phyloP scores from a whole-genome alignment of 2,113 vertebrate species.

The Cyprinodon brontotheroides region DNA sequence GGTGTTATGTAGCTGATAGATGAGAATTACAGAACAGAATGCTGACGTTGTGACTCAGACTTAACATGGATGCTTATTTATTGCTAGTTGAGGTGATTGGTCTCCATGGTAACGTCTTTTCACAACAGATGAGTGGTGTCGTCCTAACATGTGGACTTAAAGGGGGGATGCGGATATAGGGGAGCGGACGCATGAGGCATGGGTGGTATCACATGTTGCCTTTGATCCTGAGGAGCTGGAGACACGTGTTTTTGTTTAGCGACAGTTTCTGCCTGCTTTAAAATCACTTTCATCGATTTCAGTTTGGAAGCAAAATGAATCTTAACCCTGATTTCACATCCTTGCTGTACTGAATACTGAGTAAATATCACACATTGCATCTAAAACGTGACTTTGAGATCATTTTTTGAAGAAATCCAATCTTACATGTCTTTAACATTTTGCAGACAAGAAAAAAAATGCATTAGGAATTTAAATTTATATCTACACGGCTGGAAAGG shows the following conservation, averaged over 20 bases:
- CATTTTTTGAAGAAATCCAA: neutral
- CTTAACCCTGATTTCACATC: neutral
- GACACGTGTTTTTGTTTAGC: constrained; percentile 3
- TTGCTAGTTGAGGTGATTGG: constrained; percentile 55
- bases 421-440: neutral
- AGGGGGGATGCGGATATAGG: constrained; percentile 19
- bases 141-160: constrained; percentile 35
- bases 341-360: too few species aligned
- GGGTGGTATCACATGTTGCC: constrained; percentile 38
- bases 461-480: neutral
- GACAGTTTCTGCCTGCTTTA: neutral
- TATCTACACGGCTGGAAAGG: neutral
- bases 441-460: neutral
- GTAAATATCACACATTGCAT: neutral
- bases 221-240: neutral
- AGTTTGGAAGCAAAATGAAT: neutral
- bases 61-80: constrained; percentile 64
- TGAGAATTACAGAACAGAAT: constrained; percentile 38
- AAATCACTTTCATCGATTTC: neutral
- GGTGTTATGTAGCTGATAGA: constrained; percentile 22
- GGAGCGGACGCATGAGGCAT: constrained; percentile 27
- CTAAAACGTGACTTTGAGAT: neutral
- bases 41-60: constrained; percentile 64
- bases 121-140: constrained; percentile 57
- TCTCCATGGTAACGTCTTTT: constrained; percentile 76